Evolutionary conservation across 2,797 vertebrate genomes (phyloP), one percentile per base, ranked within the genome.

Genomic region (Melanotaenia maccullochi): DNA sequence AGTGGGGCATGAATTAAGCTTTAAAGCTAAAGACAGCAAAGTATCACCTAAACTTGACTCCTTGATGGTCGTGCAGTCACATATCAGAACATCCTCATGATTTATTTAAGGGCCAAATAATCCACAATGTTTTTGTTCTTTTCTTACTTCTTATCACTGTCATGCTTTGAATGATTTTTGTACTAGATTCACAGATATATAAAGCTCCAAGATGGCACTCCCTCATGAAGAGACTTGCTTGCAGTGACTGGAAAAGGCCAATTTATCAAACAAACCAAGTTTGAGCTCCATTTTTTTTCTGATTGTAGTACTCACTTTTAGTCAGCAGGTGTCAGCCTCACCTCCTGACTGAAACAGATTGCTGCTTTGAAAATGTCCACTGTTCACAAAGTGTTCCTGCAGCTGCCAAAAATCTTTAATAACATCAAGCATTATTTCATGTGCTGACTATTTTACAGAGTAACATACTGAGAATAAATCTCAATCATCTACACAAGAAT

Each of bases 301-400:
- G 8, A 9, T 5, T 89, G 84, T 59, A 76, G 1, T 76, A 35
- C 70, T 72, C 12, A 35, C 3, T 47, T 24, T 20, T 71, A 44
- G 71, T 28, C 86, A 82, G 77, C 67, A 90, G 87, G 63, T 84
- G 88, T 85, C 88, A 85, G 3, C 24, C 25, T 77, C 13, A 22
- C 30, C 28, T 55, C 24, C 51, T 60, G 47, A 47, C 38, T 38
- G 9, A 38, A 38, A 38, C 33, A 35, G 9, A 35, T 35, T 35
- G 33, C 33, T 35, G 33, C 33, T 35, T 35, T 8, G 6, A 38
- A 11, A 11, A 38, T 35, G 36, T 38, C 36, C 12, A 14, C 38
- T 12, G 9, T 36, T 36, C 35, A 36, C 35, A 36, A 36, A 36
- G 33, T 30, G 5, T 30, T 30, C 30, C 30, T 30, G 30, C 30